A percentile compares a stretch with the other conserved stretches of the same genome.
Evolutionary conservation across 2,888 invertebrate species (phyloP).

Genomic region (Andrena minutula): DNA sequence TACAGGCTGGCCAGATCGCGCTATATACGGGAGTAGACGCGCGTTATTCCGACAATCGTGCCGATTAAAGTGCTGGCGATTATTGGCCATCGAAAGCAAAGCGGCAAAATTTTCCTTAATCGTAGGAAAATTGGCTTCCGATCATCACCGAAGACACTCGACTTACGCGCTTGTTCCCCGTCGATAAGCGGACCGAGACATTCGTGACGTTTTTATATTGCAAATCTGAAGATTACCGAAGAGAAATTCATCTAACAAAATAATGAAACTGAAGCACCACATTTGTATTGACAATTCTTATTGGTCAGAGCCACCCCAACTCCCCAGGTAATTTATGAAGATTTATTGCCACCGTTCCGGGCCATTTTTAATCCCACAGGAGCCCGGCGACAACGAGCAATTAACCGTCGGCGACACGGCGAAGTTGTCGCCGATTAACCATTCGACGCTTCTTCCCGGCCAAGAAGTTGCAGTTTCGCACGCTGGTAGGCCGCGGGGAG

Average conservation of each 20-base stretch:
- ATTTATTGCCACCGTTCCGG: slow-evolving; percentile 46
- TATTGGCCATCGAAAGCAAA: slow-evolving; percentile 38
- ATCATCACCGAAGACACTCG: neutral
- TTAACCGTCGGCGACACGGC: slow-evolving; percentile 29
- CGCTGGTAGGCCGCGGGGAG: slow-evolving; percentile 7
- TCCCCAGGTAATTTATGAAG: slow-evolving; percentile 59
- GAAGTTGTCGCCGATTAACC: slow-evolving; percentile 27
- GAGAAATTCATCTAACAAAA: too few relatives aligned
- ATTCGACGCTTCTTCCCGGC: slow-evolving; percentile 13
- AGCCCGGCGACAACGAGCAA: slow-evolving; percentile 36
- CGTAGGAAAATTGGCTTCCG: slow-evolving; percentile 57
- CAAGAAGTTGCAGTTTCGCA: neutral
- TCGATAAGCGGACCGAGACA: neutral
- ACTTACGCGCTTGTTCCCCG: neutral
- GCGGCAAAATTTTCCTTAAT: slow-evolving; percentile 25
- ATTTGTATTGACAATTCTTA: neutral
- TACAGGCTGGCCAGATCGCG: slow-evolving; percentile 17
- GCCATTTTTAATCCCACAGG: slow-evolving; percentile 28
- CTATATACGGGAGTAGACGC: slow-evolving; percentile 48
- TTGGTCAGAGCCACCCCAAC: neutral
- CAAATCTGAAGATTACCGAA: too few relatives aligned
- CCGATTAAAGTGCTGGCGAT: slow-evolving; percentile 54
- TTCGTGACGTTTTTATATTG: neutral
- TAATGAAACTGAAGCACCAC: neutral
- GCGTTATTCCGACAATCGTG: slow-evolving; percentile 45